These are phyloP conservation scores for Geotrupes spiniger DNA, from an alignment of 2,888 invertebrate species.

Conservation along the genomic window DNA sequence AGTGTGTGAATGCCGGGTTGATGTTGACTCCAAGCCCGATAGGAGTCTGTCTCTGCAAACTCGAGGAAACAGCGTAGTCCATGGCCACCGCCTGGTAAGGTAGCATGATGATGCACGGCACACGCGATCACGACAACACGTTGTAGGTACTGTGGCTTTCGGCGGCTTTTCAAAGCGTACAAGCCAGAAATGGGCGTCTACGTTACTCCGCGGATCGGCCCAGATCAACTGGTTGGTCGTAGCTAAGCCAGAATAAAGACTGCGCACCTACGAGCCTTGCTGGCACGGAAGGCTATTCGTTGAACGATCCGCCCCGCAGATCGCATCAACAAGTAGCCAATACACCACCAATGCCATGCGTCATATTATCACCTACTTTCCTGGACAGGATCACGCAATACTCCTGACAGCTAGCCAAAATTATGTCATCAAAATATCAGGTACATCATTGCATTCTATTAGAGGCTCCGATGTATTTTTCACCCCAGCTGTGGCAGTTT, in stretches of 20 bases:
- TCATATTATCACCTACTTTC: slow-evolving; percentile 40
- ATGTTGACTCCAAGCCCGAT: slow-evolving; percentile 57
- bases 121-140: slow-evolving; percentile 30
- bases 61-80: slow-evolving; percentile 68
- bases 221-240: slow-evolving; percentile 47
- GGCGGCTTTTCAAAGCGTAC: slow-evolving; percentile 5
- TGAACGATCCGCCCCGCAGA: slow-evolving; percentile 43
- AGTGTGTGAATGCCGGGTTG: slow-evolving; percentile 85
- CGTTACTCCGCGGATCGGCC: slow-evolving; percentile 34
- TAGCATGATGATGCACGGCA: slow-evolving; percentile 61
- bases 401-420: slow-evolving; percentile 4
- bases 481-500: too few species aligned
- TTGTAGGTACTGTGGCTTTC: slow-evolving; percentile 20
- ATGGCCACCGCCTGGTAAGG: slow-evolving; percentile 87
- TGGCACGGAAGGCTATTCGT: slow-evolving; percentile 45
- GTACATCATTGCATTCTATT: background rate
- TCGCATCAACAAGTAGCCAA: slow-evolving; percentile 52
- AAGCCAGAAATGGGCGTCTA: slow-evolving; percentile 40
- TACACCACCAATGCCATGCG: slow-evolving; percentile 42
- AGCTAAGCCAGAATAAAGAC: slow-evolving; percentile 41
- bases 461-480: too few species aligned
- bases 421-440: slow-evolving; percentile 8
- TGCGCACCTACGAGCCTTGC: slow-evolving; percentile 38
- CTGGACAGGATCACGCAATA: slow-evolving; percentile 25
- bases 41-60: slow-evolving; percentile 44